A percentile compares a stretch with the other conserved stretches of the same genome.
Conservation (phyloP, 1,140 invertebrate species). For the Lepidurus packardi region DNA sequence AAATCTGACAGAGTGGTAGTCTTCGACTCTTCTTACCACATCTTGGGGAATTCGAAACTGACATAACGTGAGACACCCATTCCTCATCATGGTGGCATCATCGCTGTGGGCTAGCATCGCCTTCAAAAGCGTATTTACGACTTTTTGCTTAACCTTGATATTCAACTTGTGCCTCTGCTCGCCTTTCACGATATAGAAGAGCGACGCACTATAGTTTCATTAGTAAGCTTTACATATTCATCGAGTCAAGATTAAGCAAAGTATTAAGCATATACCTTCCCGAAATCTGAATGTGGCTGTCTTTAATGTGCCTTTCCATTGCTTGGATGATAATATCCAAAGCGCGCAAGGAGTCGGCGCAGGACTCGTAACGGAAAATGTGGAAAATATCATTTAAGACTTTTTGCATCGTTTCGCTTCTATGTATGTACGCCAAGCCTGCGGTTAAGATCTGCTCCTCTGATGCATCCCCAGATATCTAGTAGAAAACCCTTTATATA, state of each 20-base stretch:
- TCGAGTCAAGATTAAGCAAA: slow-evolving; percentile 28
- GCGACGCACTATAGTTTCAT: slow-evolving; percentile 65
- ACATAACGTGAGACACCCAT: slow-evolving; percentile 88
- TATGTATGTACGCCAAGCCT: slow-evolving; percentile 63
- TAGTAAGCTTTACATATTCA: not conserved
- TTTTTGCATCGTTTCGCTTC: slow-evolving; percentile 69
- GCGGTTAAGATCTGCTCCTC: slow-evolving; percentile 85
- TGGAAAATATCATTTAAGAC: slow-evolving; percentile 90
- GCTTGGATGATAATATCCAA: slow-evolving; percentile 71
- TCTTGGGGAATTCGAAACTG: slow-evolving; percentile 92
- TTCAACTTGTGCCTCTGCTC: slow-evolving; percentile 61
- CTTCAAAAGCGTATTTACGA: slow-evolving; percentile 72
- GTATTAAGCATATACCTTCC: slow-evolving; percentile 59
- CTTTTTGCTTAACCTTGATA: slow-evolving; percentile 63
- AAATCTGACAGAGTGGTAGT: too few species aligned
- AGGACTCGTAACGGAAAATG: slow-evolving; percentile 72
- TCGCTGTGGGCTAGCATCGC: slow-evolving; percentile 78
- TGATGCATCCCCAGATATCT: slow-evolving; percentile 85
- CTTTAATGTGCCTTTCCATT: slow-evolving; percentile 73
- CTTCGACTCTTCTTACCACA: slow-evolving; percentile 61
- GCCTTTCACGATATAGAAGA: slow-evolving; percentile 89
- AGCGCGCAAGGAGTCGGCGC: slow-evolving; percentile 59
- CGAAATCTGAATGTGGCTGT: slow-evolving; percentile 87
- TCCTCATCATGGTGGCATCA: slow-evolving; percentile 89
- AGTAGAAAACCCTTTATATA: slow-evolving; percentile 46